Conservation (phyloP, 2,888 invertebrate species). For the Subacronicta megacephala region DNA sequence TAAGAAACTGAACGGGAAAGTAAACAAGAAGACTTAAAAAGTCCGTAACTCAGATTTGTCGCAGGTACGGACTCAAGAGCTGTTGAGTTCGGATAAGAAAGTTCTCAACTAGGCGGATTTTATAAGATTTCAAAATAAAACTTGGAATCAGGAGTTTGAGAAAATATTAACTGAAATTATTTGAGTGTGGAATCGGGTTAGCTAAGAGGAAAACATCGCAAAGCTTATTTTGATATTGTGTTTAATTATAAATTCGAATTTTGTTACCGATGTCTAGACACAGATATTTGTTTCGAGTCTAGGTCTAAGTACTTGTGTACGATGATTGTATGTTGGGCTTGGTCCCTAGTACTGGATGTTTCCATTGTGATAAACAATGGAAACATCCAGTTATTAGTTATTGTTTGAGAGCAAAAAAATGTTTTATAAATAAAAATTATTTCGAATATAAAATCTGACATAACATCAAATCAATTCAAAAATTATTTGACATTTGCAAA, state of each 20-base stretch:
- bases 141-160: slow-evolving; percentile 49
- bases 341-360: too few relatives aligned
- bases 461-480: slow-evolving; percentile 13
- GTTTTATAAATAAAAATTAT: too few relatives aligned
- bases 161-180: slow-evolving; percentile 48
- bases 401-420: too few relatives aligned
- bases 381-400: too few relatives aligned
- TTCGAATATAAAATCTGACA: too few relatives aligned
- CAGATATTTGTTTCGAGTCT: too few relatives aligned
- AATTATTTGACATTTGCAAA: slow-evolving; percentile 13
- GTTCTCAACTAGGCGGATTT: slow-evolving; percentile 69
- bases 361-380: too few relatives aligned
- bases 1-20: slow-evolving; percentile 63
- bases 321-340: too few relatives aligned
- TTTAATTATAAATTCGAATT: background rate
- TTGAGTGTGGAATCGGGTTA: slow-evolving; percentile 31
- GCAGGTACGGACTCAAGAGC: slow-evolving; percentile 65
- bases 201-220: slow-evolving; percentile 1
- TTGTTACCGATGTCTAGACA: too few relatives aligned
- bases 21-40: slow-evolving; percentile 70
- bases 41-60: slow-evolving; percentile 71
- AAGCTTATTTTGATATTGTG: background rate
- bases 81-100: slow-evolving; percentile 75
- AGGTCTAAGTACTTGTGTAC: too few relatives aligned
- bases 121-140: slow-evolving; percentile 68